phyloP scores from a whole-genome alignment of 2,888 invertebrate species.

The Leucania comma region DNA sequence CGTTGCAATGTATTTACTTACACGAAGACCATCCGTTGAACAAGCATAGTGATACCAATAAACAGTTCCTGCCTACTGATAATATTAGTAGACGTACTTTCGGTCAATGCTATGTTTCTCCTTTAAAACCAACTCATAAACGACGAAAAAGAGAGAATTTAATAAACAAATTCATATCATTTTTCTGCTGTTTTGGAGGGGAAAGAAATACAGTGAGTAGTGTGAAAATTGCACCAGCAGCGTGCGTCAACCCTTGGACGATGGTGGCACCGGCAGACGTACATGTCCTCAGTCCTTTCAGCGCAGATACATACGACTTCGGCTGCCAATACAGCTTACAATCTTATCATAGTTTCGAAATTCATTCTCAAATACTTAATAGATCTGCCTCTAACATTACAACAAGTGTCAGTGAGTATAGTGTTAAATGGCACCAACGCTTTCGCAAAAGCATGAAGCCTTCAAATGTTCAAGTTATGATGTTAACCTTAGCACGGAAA shows the following conservation, averaged over 20 bases:
- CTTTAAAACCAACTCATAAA: conserved; percentile 50
- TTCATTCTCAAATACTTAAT: conserved; percentile 72
- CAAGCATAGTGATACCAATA: conserved; percentile 49
- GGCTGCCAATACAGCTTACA: conserved; percentile 73
- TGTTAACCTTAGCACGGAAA: conserved; percentile 70
- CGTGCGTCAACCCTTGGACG: neutral
- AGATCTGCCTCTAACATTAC: conserved; percentile 69
- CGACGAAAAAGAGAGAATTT: conserved; percentile 48
- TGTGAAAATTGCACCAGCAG: neutral
- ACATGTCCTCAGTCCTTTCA: conserved; percentile 54
- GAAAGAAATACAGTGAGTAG: conserved; percentile 49
- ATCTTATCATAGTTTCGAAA: conserved; percentile 76
- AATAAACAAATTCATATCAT: conserved; percentile 55
- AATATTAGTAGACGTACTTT: conserved; percentile 56
- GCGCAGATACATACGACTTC: conserved; percentile 65
- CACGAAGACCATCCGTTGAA: conserved; percentile 46
- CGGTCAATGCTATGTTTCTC: conserved; percentile 63
- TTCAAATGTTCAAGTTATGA: conserved; percentile 64
- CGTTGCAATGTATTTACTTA: conserved; percentile 59
- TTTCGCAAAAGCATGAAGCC: conserved; percentile 58
- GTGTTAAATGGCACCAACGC: conserved; percentile 61
- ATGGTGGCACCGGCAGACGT: conserved; percentile 24
- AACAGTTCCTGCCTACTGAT: conserved; percentile 30
- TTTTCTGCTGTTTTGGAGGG: conserved; percentile 69
- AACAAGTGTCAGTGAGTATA: conserved; percentile 64